These are phyloP conservation scores for Pseudomyrmex flavicornis DNA, from an alignment of 1,140 invertebrate genomes.

Conservation along the genomic window DNA sequence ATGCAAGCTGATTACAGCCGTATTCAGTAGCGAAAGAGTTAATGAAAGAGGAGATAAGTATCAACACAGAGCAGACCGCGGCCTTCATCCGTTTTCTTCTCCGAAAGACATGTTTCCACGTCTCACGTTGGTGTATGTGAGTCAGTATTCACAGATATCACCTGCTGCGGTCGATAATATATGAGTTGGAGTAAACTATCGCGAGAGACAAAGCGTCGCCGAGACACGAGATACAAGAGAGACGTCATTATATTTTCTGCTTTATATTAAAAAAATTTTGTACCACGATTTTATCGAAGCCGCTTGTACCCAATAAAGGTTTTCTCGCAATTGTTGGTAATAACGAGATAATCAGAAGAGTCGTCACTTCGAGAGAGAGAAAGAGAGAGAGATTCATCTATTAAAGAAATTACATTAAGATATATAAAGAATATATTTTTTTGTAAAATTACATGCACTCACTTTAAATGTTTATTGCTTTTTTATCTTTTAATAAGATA, in stretches of 20 bases:
- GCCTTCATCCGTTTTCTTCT: conserved; percentile 75
- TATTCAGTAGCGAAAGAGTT: conserved; percentile 52
- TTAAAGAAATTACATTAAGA: too few relatives aligned
- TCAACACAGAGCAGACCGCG: conserved; percentile 62
- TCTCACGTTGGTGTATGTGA: conserved; percentile 63
- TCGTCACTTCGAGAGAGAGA: too few relatives aligned
- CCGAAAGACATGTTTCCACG: conserved; percentile 76
- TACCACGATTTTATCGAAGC: background rate
- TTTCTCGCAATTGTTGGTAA: too few relatives aligned
- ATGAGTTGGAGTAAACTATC: conserved; percentile 68
- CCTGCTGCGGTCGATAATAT: conserved; percentile 74
- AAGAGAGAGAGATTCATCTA: too few relatives aligned
- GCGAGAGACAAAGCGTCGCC: conserved; percentile 69
- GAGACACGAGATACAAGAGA: background rate
- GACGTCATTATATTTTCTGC: conserved; percentile 9
- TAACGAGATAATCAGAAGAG: too few relatives aligned
- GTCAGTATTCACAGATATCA: conserved; percentile 79
- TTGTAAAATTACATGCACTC: too few relatives aligned
- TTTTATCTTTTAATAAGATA: too few relatives aligned
- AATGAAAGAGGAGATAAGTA: conserved; percentile 65
- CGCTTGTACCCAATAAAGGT: too few relatives aligned
- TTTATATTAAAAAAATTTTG: conserved; percentile 4
- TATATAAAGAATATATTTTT: too few relatives aligned
- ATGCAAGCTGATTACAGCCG: conserved; percentile 46
- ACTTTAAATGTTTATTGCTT: too few relatives aligned